Conservation (phyloP, 2,113 vertebrate genomes). For the Rhegmatorhina hoffmannsi region DNA sequence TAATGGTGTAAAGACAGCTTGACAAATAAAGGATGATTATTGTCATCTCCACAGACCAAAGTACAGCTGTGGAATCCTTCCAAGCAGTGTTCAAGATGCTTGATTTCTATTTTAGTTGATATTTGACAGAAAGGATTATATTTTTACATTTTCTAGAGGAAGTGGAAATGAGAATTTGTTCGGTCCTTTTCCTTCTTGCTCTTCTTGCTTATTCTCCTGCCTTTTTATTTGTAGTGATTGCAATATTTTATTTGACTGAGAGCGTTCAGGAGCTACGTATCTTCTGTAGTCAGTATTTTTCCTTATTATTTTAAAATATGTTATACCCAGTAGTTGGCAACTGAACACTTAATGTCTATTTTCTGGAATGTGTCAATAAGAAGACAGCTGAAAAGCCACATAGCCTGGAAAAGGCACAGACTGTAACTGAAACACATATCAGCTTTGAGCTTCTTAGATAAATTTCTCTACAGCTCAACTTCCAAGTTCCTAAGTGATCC, state of each 20-base stretch:
- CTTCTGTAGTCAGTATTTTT: background rate
- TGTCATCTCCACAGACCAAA: slow-evolving; percentile 15
- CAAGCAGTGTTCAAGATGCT: slow-evolving; percentile 11
- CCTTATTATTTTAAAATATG: background rate
- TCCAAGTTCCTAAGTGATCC: background rate
- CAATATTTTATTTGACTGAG: background rate
- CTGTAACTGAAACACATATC: background rate
- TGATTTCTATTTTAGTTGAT: slow-evolving; percentile 31
- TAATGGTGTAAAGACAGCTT: slow-evolving; percentile 28
- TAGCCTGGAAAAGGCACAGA: background rate
- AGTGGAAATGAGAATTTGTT: background rate
- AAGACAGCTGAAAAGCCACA: background rate
- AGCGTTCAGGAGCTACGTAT: background rate
- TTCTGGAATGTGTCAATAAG: background rate
- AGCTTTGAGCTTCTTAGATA: background rate
- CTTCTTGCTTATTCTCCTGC: background rate
- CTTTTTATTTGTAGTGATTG: background rate
- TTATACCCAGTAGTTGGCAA: background rate
- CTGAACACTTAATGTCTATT: background rate
- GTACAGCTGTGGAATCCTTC: slow-evolving; percentile 32
- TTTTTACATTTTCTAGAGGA: slow-evolving; percentile 22
- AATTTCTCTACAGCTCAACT: background rate
- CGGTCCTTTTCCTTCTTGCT: background rate
- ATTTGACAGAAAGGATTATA: slow-evolving; percentile 39
- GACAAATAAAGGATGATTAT: slow-evolving; percentile 9